A percentile compares a stretch with the other conserved stretches of the same genome.
Conservation (phyloP, 2,113 vertebrate genomes). For the Xenopus laevis region DNA sequence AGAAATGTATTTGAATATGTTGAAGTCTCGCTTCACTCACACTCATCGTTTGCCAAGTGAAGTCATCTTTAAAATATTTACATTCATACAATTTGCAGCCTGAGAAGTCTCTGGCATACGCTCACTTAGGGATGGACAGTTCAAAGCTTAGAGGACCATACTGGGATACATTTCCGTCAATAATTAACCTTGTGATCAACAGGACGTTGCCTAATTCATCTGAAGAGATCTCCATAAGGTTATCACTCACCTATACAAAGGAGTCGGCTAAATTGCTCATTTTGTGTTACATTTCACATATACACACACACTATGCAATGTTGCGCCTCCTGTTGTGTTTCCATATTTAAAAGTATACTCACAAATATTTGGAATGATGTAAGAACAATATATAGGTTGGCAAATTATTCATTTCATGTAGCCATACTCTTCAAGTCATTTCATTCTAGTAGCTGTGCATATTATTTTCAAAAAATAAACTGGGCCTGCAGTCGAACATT, state of each 20-base stretch:
- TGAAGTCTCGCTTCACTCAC: slow-evolving; percentile 15
- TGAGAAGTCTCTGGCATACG: background rate
- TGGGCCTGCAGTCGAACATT: background rate
- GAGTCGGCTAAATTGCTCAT: no score
- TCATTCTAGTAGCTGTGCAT: background rate
- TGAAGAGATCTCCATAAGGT: no score
- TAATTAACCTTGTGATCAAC: background rate
- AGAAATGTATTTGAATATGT: slow-evolving; percentile 15
- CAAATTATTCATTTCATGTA: no score
- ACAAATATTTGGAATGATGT: no score
- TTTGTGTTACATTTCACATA: no score
- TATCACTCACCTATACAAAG: no score
- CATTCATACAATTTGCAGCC: slow-evolving; percentile 24
- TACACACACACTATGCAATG: no score
- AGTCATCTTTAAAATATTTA: slow-evolving; percentile 30
- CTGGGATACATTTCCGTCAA: background rate
- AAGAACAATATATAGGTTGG: no score
- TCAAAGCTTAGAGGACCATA: background rate
- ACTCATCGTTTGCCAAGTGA: slow-evolving; percentile 20
- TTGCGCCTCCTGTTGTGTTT: no score
- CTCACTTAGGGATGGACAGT: background rate
- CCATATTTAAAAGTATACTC: no score
- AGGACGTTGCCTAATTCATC: background rate
- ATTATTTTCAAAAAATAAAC: no score
- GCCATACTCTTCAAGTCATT: no score